These are phyloP conservation scores for Tachyglossus aculeatus DNA, from an alignment of 2,797 vertebrate genomes.

Conservation along the genomic window DNA sequence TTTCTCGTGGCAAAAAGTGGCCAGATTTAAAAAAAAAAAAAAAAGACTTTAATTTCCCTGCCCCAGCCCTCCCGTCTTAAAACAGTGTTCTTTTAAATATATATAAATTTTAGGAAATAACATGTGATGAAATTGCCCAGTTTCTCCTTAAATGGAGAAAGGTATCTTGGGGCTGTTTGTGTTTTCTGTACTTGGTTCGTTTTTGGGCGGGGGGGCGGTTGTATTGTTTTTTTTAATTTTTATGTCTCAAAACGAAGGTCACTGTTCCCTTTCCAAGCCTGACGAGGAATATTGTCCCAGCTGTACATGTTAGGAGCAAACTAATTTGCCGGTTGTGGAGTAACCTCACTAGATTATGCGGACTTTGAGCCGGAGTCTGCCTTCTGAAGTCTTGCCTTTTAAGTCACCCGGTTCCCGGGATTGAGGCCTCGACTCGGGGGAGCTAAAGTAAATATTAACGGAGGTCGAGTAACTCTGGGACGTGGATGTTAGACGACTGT, in stretches of 20 bases:
- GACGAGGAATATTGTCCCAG: constrained; percentile 4
- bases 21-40: constrained; percentile 22
- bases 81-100: no score
- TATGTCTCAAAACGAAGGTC: no score
- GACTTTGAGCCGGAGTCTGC: constrained; percentile 26
- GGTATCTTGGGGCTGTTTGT: constrained; percentile 27
- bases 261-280: constrained; percentile 7
- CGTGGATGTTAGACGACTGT: no score
- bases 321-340: constrained; percentile 11
- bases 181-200: no score
- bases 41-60: constrained; percentile 6
- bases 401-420: no score
- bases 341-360: not conserved
- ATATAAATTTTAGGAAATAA: constrained; percentile 53
- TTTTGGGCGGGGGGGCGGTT: no score
- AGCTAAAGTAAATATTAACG: no score
- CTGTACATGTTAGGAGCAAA: constrained; percentile 10
- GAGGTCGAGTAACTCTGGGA: no score
- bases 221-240: no score
- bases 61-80: constrained; percentile 16
- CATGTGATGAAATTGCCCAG: constrained; percentile 46
- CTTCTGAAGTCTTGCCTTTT: constrained; percentile 10
- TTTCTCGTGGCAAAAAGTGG: constrained; percentile 26
- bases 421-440: no score
- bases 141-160: constrained; percentile 46